A percentile compares a stretch with the other conserved stretches of the same genome.
Evolutionary conservation across 1,140 invertebrate genomes (phyloP).

Genomic region (Brachionus koreanus): DNA sequence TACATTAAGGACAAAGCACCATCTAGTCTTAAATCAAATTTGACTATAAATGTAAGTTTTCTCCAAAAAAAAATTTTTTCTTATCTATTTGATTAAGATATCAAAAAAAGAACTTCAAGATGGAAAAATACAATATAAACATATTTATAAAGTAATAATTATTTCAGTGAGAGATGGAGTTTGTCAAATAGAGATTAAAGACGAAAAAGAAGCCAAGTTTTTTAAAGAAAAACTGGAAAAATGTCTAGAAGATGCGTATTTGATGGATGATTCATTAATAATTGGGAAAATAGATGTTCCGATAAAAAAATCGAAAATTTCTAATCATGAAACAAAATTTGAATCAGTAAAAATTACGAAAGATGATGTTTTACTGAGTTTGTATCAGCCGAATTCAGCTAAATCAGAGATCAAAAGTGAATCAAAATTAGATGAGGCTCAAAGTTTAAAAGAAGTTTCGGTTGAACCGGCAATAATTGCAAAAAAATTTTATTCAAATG

Average conservation of each 20-base stretch:
- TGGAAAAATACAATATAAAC: background rate
- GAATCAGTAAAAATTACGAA: background rate
- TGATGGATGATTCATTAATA: background rate
- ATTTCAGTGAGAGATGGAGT: background rate
- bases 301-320: background rate
- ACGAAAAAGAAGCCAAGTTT: background rate
- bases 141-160: background rate
- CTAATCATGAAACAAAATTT: background rate
- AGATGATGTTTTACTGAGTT: background rate
- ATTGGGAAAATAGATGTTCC: background rate
- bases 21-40: background rate
- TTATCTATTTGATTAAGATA: background rate
- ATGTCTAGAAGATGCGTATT: background rate
- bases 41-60: background rate
- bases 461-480: background rate
- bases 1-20: background rate
- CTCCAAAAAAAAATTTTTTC: background rate
- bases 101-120: background rate
- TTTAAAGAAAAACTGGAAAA: slow-evolving; percentile 18
- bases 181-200: background rate
- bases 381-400: background rate
- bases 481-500: slow-evolving; percentile 4
- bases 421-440: background rate
- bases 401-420: background rate
- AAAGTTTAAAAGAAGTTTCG: background rate